Evolutionary conservation across 2,113 vertebrate species (phyloP), one percentile per base, ranked within the genome.

Genomic region (Percina caprodes): DNA sequence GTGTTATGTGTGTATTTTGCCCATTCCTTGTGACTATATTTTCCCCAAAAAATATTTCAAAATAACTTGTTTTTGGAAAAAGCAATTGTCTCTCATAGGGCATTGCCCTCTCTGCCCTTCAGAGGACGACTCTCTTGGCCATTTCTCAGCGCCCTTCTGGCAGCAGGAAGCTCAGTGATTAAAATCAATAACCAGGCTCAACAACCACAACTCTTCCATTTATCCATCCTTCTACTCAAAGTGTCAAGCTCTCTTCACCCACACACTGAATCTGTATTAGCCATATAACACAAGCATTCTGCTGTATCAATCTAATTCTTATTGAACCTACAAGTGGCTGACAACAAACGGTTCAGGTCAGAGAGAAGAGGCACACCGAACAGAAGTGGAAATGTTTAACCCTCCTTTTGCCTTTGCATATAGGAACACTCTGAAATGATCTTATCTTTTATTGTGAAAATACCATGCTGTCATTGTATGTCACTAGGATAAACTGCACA

Each of bases 121-220:
- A 60, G 26, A 73, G 11, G 21, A 74, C 3, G 11, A 30, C 62
- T 21, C 11, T 51, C 6, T 42, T 15, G 6, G 51, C 1, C 30
- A 24, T 75, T 84, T 87, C 79, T 69, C 61, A 74, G 87, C 79
- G 60, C 62, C 76, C 26, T 39, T 63, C 23, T 26, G 16, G 45
- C 66, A 61, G 33, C 69, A 54, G 63, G 49, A 63, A 69, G 62
- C 65, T 30, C 45, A 26, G 39, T 49, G 49, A 69, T 68, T 55
- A 61, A 69, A 82, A 76, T 88, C 74, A 84, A 86, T 84, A 66
- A 66, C 42, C 18, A 46, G 39, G 10, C 54, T 82, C 45, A 48
- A 61, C 49, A 39, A 55, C 69, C 62, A 30, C 7, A 69, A 23
- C 54, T 16, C 35, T 82, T 74, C 55, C 21, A 51, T 66, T 60